Percentiles rank a stretch among this genome's conserved stretches.
These are phyloP conservation scores for Conger conger DNA, from an alignment of 2,113 vertebrate genomes.

Conservation along the genomic window DNA sequence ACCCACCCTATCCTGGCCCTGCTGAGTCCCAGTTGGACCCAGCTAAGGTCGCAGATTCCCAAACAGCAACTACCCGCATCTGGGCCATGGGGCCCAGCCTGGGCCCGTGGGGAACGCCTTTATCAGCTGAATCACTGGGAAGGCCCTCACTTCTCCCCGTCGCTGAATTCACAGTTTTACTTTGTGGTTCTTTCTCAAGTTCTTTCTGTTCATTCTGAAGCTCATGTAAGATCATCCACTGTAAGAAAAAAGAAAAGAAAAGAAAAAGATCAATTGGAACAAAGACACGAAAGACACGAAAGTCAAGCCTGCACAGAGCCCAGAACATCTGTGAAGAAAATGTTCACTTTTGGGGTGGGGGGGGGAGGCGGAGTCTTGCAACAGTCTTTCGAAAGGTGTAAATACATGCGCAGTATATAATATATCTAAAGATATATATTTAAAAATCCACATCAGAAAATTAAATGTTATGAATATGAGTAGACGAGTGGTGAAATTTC, in stretches of 20 bases:
- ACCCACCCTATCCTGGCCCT: neutral
- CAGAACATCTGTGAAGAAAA: too few species aligned
- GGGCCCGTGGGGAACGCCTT: neutral
- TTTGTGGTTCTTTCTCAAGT: too few species aligned
- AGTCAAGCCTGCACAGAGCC: too few species aligned
- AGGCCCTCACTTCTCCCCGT: neutral
- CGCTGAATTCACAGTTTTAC: neutral
- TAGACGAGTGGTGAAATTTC: neutral
- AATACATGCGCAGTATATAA: constrained; percentile 69
- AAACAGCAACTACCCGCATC: neutral
- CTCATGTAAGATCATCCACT: neutral
- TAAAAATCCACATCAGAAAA: constrained; percentile 57
- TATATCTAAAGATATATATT: constrained; percentile 57
- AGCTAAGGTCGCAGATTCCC: too few species aligned
- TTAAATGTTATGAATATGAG: constrained; percentile 46
- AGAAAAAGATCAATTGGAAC: neutral
- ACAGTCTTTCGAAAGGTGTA: constrained; percentile 67
- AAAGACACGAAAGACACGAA: too few species aligned
- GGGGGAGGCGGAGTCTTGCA: constrained; percentile 49
- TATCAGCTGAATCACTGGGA: neutral
- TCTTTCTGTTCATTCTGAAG: neutral
- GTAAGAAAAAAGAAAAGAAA: constrained; percentile 19
- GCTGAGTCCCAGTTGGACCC: neutral
- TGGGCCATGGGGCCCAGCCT: neutral
- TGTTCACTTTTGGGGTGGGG: too few species aligned